These are phyloP conservation scores for Hafferia zeledoni DNA, from an alignment of 2,797 vertebrate species.

Conservation along the genomic window DNA sequence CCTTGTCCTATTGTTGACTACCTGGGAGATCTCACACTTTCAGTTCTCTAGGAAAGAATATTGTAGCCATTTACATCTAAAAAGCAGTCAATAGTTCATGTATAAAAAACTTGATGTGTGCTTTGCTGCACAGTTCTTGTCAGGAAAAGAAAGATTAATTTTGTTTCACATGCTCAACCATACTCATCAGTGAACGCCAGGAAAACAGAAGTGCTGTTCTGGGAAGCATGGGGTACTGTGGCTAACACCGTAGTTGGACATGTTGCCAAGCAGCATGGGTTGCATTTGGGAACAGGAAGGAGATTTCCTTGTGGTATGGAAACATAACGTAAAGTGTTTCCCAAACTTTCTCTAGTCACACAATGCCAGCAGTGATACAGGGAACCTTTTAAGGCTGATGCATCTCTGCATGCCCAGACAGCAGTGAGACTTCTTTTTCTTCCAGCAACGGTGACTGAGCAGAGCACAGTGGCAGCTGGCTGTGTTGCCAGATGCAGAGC, in stretches of 20 bases:
- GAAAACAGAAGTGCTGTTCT: neutral
- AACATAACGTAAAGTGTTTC: neutral
- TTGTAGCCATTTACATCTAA: neutral
- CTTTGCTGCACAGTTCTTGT: neutral
- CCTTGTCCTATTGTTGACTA: too few relatives aligned
- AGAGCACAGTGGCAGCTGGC: neutral
- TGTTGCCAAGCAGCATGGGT: neutral
- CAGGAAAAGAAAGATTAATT: neutral
- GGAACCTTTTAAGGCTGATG: neutral
- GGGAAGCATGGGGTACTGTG: neutral
- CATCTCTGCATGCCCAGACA: neutral
- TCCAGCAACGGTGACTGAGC: neutral
- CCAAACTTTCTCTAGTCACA: neutral
- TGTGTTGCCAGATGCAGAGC: neutral
- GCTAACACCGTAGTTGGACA: accelerated
- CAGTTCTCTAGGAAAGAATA: neutral
- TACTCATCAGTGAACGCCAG: neutral
- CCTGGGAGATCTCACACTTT: neutral
- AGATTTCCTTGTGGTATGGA: accelerated
- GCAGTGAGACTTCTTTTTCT: neutral
- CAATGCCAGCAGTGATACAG: neutral
- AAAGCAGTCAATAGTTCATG: neutral
- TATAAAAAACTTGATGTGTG: neutral
- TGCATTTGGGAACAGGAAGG: neutral
- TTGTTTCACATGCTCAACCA: neutral